Conservation (phyloP, 1,140 invertebrate genomes). For the Eurosta solidaginis region DNA sequence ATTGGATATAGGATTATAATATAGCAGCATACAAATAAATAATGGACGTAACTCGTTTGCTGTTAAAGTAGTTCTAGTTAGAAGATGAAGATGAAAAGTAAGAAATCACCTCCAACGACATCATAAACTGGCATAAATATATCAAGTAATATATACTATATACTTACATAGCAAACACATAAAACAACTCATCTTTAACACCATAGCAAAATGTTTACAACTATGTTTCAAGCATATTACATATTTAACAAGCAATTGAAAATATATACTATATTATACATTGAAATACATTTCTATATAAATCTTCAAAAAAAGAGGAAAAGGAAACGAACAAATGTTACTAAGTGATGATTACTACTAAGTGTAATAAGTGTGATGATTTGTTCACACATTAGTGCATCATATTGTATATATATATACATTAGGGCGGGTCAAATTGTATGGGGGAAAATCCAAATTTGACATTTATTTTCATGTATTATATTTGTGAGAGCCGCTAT, state of each 20-base stretch:
- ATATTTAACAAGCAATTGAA: not conserved
- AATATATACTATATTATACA: slow-evolving; percentile 28
- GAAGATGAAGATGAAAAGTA: not conserved
- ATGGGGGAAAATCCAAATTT: no score
- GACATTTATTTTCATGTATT: no score
- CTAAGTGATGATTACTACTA: no score
- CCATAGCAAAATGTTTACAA: slow-evolving; percentile 17
- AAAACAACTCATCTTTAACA: not conserved
- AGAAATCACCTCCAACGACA: not conserved
- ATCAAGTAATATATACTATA: not conserved
- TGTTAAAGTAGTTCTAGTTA: not conserved
- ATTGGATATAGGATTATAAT: not conserved
- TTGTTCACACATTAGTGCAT: no score
- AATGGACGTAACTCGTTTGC: not conserved
- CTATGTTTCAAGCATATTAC: not conserved
- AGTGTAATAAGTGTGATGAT: no score
- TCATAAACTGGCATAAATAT: not conserved
- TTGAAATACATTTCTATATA: slow-evolving; percentile 8
- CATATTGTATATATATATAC: no score
- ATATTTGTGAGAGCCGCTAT: no score
- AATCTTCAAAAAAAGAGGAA: not conserved
- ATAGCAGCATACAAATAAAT: not conserved
- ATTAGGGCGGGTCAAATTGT: no score
- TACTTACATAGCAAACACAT: not conserved
- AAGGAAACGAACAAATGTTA: not conserved